Conservation (phyloP, 2,797 vertebrate genomes). For the Sylvia borin region DNA sequence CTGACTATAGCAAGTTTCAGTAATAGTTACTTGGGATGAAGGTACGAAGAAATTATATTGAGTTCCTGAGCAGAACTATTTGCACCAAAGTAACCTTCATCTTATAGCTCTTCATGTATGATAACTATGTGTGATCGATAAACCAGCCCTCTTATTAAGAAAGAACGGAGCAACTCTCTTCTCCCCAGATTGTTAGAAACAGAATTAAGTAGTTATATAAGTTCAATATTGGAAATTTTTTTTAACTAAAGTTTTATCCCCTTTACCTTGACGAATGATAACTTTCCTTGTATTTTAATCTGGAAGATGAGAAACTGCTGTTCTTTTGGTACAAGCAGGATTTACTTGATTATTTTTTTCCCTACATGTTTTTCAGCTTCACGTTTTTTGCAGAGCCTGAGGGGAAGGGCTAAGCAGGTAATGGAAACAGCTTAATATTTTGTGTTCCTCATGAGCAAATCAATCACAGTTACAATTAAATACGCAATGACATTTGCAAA, state of each 20-base stretch:
- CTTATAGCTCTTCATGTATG: background rate
- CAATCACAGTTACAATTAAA: slow-evolving; percentile 36
- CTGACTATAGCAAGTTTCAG: background rate
- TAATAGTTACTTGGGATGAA: background rate
- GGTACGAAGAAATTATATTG: background rate
- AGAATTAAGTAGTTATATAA: background rate
- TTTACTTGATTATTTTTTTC: background rate
- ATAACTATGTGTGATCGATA: background rate
- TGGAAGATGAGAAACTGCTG: background rate
- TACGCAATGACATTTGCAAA: slow-evolving; percentile 10
- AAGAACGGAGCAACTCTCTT: background rate
- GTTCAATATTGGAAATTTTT: background rate
- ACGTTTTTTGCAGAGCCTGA: background rate
- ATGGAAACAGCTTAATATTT: background rate
- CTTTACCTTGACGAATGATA: background rate
- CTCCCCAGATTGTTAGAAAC: accelerated
- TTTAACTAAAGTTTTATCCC: background rate
- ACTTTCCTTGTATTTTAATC: background rate
- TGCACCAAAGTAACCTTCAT: background rate
- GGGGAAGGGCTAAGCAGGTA: background rate
- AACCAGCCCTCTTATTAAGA: background rate
- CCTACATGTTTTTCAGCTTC: background rate
- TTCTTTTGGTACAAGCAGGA: background rate
- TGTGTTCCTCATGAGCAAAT: slow-evolving; percentile 6
- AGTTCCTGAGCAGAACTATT: background rate